phyloP scores from a whole-genome alignment of 2,888 invertebrate species.

The Dolomedes plantarius region DNA sequence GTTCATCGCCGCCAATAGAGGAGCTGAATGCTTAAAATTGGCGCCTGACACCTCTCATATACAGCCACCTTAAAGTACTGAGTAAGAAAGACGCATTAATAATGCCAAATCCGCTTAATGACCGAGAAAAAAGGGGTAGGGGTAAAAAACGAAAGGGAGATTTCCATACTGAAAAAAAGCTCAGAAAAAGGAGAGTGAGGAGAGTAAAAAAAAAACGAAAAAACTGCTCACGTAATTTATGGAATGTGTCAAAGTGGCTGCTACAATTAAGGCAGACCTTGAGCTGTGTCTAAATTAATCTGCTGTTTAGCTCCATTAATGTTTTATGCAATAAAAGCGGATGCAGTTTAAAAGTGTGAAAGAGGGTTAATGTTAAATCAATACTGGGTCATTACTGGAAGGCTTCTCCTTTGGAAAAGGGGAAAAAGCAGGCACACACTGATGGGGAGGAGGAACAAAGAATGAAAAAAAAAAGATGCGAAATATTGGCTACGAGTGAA shows the following conservation, averaged over 20 bases:
- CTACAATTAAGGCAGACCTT: conserved; percentile 66
- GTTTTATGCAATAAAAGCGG: conserved; percentile 71
- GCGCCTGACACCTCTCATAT: conserved; percentile 25
- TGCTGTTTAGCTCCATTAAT: conserved; percentile 71
- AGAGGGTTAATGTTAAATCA: conserved; percentile 70
- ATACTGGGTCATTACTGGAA: conserved; percentile 65
- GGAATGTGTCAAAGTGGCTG: conserved; percentile 69
- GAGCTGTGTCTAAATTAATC: conserved; percentile 71
- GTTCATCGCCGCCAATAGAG: neutral
- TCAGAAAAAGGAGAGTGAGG: neutral
- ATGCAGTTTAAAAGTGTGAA: conserved; percentile 70
- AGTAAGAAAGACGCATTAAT: conserved; percentile 63
- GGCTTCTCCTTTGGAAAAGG: conserved; percentile 19
- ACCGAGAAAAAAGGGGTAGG: conserved; percentile 27
- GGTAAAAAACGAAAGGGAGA: conserved; percentile 18
- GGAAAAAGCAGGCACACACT: neutral
- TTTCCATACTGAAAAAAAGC: neutral
- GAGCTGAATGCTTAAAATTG: conserved; percentile 3
- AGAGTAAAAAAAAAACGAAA: conserved; percentile 24
- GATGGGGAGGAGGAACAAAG: neutral
- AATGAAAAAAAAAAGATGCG: conserved; percentile 28
- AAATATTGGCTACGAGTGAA: conserved; percentile 62
- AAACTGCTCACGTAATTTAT: conserved; percentile 56
- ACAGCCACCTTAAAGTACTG: conserved; percentile 25
- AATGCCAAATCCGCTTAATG: conserved; percentile 69